Conservation (phyloP, 2,113 vertebrate species). For the Mus pahari region DNA sequence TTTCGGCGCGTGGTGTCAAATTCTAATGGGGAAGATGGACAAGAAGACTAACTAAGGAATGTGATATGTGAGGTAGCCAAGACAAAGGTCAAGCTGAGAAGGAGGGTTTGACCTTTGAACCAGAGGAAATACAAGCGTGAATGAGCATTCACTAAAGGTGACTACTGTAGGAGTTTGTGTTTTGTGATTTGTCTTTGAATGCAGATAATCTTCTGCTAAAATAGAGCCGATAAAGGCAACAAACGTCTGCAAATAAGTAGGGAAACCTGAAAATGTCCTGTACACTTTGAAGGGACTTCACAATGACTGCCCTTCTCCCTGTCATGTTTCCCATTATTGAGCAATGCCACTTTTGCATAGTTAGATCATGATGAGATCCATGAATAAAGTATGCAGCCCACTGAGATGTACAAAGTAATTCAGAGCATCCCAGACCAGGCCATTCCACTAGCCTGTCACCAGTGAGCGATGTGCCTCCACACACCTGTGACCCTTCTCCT, state of each 20-base stretch:
- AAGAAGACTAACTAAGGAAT: neutral
- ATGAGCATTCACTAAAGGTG: neutral
- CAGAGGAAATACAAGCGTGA: neutral
- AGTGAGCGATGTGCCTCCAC: neutral
- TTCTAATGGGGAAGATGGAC: neutral
- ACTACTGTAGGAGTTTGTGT: neutral
- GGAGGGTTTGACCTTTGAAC: neutral
- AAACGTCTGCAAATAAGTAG: neutral
- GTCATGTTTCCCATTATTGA: neutral
- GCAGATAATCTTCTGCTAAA: neutral
- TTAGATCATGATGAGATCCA: too few species aligned
- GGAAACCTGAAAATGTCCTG: neutral
- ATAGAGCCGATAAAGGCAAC: neutral
- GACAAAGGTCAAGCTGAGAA: neutral
- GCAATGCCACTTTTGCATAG: neutral
- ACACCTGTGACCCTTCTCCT: too few species aligned
- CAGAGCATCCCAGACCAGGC: neutral
- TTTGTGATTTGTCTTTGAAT: constrained; percentile 16
- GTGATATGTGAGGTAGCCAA: neutral
- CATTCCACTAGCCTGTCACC: neutral
- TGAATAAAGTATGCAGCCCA: neutral
- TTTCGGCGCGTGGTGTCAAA: neutral
- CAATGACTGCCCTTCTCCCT: neutral
- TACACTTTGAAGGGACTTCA: neutral
- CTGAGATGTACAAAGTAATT: neutral